phyloP scores from a whole-genome alignment of 2,797 vertebrate genomes.

The Lophotriccus pileatus region DNA sequence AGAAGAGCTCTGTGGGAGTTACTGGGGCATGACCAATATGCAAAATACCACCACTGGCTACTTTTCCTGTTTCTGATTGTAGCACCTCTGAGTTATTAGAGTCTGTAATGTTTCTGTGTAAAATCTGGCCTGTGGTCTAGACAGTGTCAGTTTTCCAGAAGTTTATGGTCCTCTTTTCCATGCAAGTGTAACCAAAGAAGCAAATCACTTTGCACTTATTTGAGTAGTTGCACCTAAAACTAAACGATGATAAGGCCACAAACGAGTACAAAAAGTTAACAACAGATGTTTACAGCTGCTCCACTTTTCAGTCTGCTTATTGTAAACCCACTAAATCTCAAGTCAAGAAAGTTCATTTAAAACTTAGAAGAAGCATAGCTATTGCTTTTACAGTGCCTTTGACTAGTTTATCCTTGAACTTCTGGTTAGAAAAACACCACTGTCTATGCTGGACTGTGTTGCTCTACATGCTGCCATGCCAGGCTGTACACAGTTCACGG shows the following conservation, averaged over 20 bases:
- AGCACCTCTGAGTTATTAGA: background rate
- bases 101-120: background rate
- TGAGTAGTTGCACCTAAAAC: background rate
- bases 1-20: background rate
- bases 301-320: background rate
- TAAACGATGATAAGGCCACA: background rate
- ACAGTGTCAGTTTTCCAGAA: background rate
- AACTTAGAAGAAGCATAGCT: background rate
- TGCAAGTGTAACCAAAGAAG: background rate
- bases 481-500: background rate
- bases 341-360: background rate
- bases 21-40: background rate
- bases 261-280: background rate
- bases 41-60: background rate
- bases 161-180: background rate
- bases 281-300: background rate
- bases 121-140: background rate
- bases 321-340: background rate
- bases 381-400: background rate
- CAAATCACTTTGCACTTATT: background rate
- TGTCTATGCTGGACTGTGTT: background rate
- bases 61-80: background rate
- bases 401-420: background rate
- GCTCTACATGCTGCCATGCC: background rate
- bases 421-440: background rate